Evolutionary conservation across 2,888 invertebrate genomes (phyloP), one percentile per base, ranked within the genome.

Genomic region (Ectemnius lituratus): DNA sequence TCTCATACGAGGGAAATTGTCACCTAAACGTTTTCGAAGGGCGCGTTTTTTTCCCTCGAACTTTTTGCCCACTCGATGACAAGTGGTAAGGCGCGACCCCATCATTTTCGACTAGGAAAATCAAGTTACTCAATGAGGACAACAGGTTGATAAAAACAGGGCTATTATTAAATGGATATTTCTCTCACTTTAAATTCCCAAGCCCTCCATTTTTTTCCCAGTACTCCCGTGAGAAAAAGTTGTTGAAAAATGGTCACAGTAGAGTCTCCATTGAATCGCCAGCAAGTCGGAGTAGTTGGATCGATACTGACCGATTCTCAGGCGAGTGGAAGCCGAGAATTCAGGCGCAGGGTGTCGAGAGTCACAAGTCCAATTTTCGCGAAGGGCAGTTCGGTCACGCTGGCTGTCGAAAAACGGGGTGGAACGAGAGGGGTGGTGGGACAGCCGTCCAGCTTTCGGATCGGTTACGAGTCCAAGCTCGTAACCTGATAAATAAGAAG

Each of bases 401-500:
- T 16, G 14, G 5, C 23, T 20, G 11, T 16, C 14, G 47, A 13
- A 14, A 8, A n/a, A 52, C 60, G 5, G 27, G 4, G 37, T 6
- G 14, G 23, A n/a, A 13, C 67, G 27, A 59, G 37, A n/a, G 18
- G 16, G 11, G n/a, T 56, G 16, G 18, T 6, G 13, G 49, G 56
- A 61, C 67, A 57, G 59, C 46, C 27, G 56, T 37, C 28, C 60
- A 37, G 67, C 52, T 45, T 46, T 56, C 61, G 73, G 76, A 85
- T 80, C 77, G 75, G 75, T 83, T 78, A 76, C 76, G 70, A 80
- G 62, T 66, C 47, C 73, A 69, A 66, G 59, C 80, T 82, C 83
- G 87, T 86, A 88, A 89, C 88, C 87, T 87, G 88, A 89, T 89
- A 89, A 89, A 89, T 88, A 89, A 88, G 87, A 84, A 85, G 52